Evolutionary conservation across 1,140 invertebrate genomes (phyloP).

Genomic region (Eumeta japonica): DNA sequence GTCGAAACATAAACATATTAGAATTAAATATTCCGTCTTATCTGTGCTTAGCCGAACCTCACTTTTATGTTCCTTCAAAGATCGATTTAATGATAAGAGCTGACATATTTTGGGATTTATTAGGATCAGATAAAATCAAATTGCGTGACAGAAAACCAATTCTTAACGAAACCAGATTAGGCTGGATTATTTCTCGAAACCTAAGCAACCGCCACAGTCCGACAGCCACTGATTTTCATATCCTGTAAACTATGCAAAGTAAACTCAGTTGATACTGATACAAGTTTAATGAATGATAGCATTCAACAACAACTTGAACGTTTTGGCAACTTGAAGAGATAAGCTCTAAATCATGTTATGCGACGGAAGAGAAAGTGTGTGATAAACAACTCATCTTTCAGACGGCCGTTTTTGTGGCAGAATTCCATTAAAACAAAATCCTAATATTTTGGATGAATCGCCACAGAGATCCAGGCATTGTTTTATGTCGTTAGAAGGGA

Average conservation of each 20-base stretch:
- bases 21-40: constrained; percentile 7
- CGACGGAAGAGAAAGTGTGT: constrained; percentile 6
- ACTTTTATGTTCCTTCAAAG: constrained; percentile 8
- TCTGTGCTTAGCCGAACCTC: constrained; percentile 14
- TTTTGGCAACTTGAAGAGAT: constrained; percentile 6
- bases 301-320: constrained; percentile 2
- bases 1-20: constrained; percentile 6
- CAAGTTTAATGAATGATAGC: constrained; percentile 10
- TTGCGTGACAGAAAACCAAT: constrained; percentile 12
- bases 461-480: constrained; percentile 12
- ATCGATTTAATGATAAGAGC: constrained; percentile 17
- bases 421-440: constrained; percentile 12
- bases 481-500: constrained; percentile 13
- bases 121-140: constrained; percentile 10
- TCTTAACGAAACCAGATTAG: constrained; percentile 11
- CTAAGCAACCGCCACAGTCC: too few relatives aligned
- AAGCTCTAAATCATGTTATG: not conserved
- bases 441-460: constrained; percentile 11
- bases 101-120: constrained; percentile 17
- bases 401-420: constrained; percentile 14
- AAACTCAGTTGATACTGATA: not conserved
- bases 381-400: constrained; percentile 9
- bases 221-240: too few relatives aligned
- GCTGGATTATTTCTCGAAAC: constrained; percentile 14
- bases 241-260: too few relatives aligned